Conservation (phyloP, 37 sponge, comb jelly and placozoan species). For the Dysidea cf. avara region DNA sequence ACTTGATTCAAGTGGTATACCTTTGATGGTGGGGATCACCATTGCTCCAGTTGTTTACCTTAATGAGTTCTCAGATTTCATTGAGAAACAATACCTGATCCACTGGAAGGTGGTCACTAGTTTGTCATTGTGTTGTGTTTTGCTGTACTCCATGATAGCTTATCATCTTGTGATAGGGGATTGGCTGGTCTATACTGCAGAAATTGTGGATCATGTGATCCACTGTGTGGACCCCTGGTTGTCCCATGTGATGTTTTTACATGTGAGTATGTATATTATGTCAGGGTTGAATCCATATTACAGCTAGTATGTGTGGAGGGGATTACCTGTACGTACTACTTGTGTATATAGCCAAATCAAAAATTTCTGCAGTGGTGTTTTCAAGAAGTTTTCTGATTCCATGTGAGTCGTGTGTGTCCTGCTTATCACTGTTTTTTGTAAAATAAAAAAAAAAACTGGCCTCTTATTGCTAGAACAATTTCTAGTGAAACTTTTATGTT, state of each 20-base stretch:
- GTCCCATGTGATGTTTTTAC: no score
- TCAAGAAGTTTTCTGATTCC: no score
- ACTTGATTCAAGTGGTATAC: constrained; percentile 15
- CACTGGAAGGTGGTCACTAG: constrained; percentile 11
- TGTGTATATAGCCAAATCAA: no score
- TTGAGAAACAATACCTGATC: constrained; percentile 4
- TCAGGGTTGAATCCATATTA: background rate
- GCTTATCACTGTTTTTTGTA: no score
- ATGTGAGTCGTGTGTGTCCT: no score
- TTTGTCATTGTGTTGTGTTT: background rate
- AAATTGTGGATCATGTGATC: no score
- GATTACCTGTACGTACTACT: background rate
- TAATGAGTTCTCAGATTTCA: constrained; percentile 12
- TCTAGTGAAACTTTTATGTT: no score
- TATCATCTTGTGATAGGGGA: background rate
- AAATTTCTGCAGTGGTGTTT: no score
- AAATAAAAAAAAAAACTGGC: no score
- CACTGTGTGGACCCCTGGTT: no score
- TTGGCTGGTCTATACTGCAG: no score
- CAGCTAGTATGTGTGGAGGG: background rate
- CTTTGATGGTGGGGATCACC: constrained; percentile 44
- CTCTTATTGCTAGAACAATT: no score
- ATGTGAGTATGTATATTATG: background rate
- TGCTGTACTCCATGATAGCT: background rate
- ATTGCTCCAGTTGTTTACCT: constrained; percentile 60